phyloP scores from a whole-genome alignment of 64 coral and sea anemone species.

The Astreopora myriophthalma region DNA sequence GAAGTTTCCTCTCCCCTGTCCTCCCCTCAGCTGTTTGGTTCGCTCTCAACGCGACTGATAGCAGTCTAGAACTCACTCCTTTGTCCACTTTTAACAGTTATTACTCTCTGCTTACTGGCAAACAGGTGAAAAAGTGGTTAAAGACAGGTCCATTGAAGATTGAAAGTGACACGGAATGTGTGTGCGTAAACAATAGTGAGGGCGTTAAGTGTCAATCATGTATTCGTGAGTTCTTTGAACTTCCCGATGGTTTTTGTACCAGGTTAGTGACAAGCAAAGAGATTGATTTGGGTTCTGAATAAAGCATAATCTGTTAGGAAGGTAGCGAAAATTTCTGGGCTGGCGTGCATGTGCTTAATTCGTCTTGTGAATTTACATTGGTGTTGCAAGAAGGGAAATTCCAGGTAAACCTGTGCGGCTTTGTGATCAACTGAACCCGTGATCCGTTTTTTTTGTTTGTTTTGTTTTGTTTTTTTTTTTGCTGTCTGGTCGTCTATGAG shows the following conservation, averaged over 20 bases:
- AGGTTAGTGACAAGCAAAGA: constrained; percentile 8
- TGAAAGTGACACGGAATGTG: constrained; percentile 35
- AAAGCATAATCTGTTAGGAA: too few species aligned
- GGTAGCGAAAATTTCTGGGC: too few species aligned
- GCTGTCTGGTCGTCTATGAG: too few species aligned
- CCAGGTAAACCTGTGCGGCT: not conserved
- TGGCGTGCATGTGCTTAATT: too few species aligned
- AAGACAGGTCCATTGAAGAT: constrained; percentile 19
- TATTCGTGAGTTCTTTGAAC: constrained; percentile 41
- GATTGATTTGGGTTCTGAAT: too few species aligned
- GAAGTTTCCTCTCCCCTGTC: too few species aligned
- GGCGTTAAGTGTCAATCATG: constrained; percentile 32
- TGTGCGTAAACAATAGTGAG: constrained; percentile 47
- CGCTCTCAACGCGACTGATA: too few species aligned
- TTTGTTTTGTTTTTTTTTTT: not conserved
- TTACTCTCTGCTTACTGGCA: not conserved
- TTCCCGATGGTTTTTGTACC: not conserved
- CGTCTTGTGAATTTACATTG: too few species aligned
- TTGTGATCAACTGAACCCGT: not conserved
- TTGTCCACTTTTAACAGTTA: not conserved
- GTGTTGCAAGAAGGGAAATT: too few species aligned
- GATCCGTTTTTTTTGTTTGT: not conserved
- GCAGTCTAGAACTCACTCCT: too few species aligned
- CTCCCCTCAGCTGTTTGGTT: too few species aligned
- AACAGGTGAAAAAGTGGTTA: constrained; percentile 51